These are phyloP conservation scores for Apomyelois bistriatella DNA, from an alignment of 2,888 invertebrate genomes.

Conservation along the genomic window DNA sequence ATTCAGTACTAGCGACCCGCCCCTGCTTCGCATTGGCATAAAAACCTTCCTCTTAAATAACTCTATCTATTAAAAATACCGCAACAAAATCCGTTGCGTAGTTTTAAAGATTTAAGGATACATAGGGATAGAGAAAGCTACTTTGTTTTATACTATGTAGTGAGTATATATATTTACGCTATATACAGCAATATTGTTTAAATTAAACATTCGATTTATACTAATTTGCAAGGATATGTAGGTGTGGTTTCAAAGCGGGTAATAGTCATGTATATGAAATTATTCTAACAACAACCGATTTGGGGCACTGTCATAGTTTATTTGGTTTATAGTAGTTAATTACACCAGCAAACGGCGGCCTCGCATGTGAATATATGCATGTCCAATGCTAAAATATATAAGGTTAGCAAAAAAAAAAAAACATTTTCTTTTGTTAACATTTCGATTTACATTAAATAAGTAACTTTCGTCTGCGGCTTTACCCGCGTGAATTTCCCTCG, in stretches of 20 bases:
- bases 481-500: no score
- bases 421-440: neutral
- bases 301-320: slow-evolving; percentile 12
- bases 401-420: slow-evolving; percentile 22
- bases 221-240: neutral
- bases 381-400: slow-evolving; percentile 27
- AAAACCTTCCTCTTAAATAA: no score
- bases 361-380: slow-evolving; percentile 30
- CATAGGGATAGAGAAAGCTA: no score
- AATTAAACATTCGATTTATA: no score
- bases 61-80: no score
- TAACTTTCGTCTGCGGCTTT: neutral
- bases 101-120: no score
- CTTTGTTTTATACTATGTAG: no score
- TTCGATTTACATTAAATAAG: neutral
- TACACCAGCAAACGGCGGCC: slow-evolving; percentile 34
- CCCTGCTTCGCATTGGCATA: no score
- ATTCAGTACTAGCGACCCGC: no score
- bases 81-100: no score
- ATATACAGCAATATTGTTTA: no score
- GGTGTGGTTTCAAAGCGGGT: neutral
- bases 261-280: neutral
- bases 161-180: no score
- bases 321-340: slow-evolving; percentile 35
- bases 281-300: slow-evolving; percentile 12